These are phyloP conservation scores for Plotosus lineatus DNA, from an alignment of 2,113 vertebrate genomes.

Conservation along the genomic window DNA sequence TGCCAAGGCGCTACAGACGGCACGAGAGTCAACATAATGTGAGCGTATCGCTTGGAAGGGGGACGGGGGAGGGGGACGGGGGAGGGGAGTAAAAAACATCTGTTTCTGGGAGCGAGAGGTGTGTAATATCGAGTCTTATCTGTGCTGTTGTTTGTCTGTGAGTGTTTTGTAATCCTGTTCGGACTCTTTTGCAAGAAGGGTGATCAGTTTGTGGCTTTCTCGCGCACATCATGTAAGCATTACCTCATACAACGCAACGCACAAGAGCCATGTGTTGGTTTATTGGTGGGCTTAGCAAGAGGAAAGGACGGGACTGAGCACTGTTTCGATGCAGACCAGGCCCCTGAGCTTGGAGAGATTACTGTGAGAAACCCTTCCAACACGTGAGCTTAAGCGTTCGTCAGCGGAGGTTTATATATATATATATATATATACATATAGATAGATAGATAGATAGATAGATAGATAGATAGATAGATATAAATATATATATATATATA, in stretches of 20 bases:
- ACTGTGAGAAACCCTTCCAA: slow-evolving; percentile 59
- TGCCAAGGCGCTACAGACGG: neutral
- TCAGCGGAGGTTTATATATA: too few relatives aligned
- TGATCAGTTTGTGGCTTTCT: slow-evolving; percentile 15
- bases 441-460: too few relatives aligned
- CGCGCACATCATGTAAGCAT: slow-evolving; percentile 31
- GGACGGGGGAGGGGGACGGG: too few relatives aligned
- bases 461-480: too few relatives aligned
- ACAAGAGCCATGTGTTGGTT: slow-evolving; percentile 41
- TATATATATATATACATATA: too few relatives aligned
- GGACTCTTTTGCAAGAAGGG: slow-evolving; percentile 27
- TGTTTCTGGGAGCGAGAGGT: slow-evolving; percentile 19
- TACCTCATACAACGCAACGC: slow-evolving; percentile 45
- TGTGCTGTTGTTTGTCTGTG: slow-evolving; percentile 21
- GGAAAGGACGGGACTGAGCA: slow-evolving; percentile 24
- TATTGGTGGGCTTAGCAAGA: slow-evolving; percentile 31
- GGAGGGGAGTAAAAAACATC: too few relatives aligned
- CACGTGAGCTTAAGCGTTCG: too few relatives aligned
- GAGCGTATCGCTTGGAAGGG: neutral
- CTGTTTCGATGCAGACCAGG: slow-evolving; percentile 50
- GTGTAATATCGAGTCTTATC: slow-evolving; percentile 10
- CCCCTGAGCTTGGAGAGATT: slow-evolving; percentile 45
- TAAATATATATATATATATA: too few relatives aligned
- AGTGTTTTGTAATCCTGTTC: neutral
- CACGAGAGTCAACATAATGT: slow-evolving; percentile 25